Conservation (phyloP, 2,113 vertebrate species). For the Thamnaconus septentrionalis region DNA sequence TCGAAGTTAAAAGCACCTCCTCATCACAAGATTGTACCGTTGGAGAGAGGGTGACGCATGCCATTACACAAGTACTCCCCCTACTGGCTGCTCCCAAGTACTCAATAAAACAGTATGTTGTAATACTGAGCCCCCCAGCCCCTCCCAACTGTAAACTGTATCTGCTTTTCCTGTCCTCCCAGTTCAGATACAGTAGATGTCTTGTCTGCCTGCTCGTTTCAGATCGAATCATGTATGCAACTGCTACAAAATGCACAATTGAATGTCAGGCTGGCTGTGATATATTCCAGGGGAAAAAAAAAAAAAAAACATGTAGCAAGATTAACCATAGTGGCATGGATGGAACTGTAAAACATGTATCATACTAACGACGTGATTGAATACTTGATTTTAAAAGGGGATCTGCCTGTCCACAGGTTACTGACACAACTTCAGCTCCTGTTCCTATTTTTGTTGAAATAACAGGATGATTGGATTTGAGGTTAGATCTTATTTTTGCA, state of each 20-base stretch:
- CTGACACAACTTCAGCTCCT: neutral
- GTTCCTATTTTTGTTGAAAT: neutral
- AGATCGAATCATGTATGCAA: conserved; percentile 61
- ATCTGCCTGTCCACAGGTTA: neutral
- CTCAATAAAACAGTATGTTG: conserved; percentile 61
- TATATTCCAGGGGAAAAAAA: conserved; percentile 46
- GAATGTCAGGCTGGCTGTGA: conserved; percentile 65
- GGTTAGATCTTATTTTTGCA: neutral
- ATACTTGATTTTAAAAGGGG: neutral
- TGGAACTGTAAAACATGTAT: conserved; percentile 5
- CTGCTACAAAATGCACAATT: conserved; percentile 65
- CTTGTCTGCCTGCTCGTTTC: conserved; percentile 50
- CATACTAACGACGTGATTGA: conserved; percentile 8
- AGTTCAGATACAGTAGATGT: conserved; percentile 34
- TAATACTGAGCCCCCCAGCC: conserved; percentile 56
- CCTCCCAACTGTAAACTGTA: neutral
- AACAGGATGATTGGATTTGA: neutral
- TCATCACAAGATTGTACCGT: conserved; percentile 37
- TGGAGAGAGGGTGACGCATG: conserved; percentile 52
- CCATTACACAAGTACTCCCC: conserved; percentile 46
- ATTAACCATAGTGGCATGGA: conserved; percentile 43
- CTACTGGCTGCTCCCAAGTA: conserved; percentile 47
- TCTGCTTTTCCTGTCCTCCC: conserved; percentile 7
- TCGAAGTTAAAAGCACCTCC: conserved; percentile 51
- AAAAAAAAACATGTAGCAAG: conserved; percentile 52